Evolutionary conservation across 1,140 invertebrate genomes (phyloP), one percentile per base, ranked within the genome.

Genomic region (Drosophila tani): DNA sequence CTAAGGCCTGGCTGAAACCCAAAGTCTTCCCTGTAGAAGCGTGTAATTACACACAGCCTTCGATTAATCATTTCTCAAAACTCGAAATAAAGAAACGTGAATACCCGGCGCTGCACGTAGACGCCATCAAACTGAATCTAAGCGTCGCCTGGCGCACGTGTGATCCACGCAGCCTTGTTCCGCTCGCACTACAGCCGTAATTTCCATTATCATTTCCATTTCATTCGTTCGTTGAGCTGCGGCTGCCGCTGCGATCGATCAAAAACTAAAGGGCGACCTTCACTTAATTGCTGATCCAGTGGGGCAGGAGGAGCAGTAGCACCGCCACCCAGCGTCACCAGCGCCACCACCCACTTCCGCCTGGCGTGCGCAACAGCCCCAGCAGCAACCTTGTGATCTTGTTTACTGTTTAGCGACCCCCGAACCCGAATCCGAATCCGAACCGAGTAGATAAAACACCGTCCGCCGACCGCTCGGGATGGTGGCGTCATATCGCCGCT

Each of bases 321-420:
- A n/a, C 9, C 29, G 11, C 49, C 29, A 68, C 21, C 57, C 62
- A 53, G 24, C 45, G 50, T 11, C 21, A 24, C 21, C 21, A 15
- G 38, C 45, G 19, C 41, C 41, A 17, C 70, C 78, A 65, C 84
- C 81, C 81, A 81, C 84, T 90, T 88, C 84, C 85, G 85, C 85
- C 83, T 90, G 78, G 85, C 85, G 83, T 87, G 81, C 85, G 85
- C 85, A 82, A 82, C 53, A 56, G 53, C 53, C 51, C 51, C 53
- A 40, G 19, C 35, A 40, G 35, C 82, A 90, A 90, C 85, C 85
- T 90, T 90, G 85, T 90, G 85, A 90, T 90, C 86, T 85, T 90
- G 85, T 90, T 90, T 90, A 88, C 81, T 88, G 84, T 88, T 90
- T 88, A 88, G 84, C 84, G 85, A 88, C 81, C 84, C 84, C 85